These are phyloP conservation scores for Caenorhabditis afra DNA, from an alignment of 2,888 invertebrate species.

Conservation along the genomic window DNA sequence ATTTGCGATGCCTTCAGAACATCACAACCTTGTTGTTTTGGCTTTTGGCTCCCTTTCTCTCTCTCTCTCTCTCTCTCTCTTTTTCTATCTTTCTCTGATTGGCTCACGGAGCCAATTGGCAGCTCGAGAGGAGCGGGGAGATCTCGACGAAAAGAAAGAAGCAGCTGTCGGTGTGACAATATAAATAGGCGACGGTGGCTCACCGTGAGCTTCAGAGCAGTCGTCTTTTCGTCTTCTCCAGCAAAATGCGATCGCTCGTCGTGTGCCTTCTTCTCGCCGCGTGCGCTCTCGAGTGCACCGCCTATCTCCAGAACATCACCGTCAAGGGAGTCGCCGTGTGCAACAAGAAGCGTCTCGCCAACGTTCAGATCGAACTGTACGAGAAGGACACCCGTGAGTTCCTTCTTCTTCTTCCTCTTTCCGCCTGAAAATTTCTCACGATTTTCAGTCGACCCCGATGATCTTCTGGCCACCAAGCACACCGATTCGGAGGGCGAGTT, in stretches of 20 bases:
- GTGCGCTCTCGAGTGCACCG: conserved; percentile 59
- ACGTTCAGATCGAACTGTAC: conserved; percentile 69
- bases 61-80: conserved; percentile 44
- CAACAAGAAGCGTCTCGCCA: conserved; percentile 70
- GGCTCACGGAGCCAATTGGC: conserved; percentile 56
- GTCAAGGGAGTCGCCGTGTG: conserved; percentile 72
- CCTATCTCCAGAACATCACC: conserved; percentile 65
- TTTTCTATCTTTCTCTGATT: conserved; percentile 27
- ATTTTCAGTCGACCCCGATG: conserved; percentile 71
- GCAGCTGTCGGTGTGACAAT: conserved; percentile 60
- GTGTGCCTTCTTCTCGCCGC: conserved; percentile 39
- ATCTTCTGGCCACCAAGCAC: conserved; percentile 63
- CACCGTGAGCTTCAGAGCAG: neutral
- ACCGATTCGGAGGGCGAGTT: conserved; percentile 71
- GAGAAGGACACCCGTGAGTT: conserved; percentile 72
- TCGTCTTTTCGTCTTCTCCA: no score
- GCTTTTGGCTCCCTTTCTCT: neutral
- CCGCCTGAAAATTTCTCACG: neutral
- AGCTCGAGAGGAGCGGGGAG: no score
- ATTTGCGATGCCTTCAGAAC: conserved; percentile 6
- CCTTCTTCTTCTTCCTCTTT: no score
- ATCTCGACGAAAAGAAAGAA: no score
- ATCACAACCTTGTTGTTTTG: neutral
- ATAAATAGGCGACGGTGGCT: conserved; percentile 39
- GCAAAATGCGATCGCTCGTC: conserved; percentile 50